Percentiles rank a stretch among this genome's conserved stretches.
These are phyloP conservation scores for Trochalopteron elliotii DNA, from an alignment of 2,113 vertebrate genomes.

Conservation along the genomic window DNA sequence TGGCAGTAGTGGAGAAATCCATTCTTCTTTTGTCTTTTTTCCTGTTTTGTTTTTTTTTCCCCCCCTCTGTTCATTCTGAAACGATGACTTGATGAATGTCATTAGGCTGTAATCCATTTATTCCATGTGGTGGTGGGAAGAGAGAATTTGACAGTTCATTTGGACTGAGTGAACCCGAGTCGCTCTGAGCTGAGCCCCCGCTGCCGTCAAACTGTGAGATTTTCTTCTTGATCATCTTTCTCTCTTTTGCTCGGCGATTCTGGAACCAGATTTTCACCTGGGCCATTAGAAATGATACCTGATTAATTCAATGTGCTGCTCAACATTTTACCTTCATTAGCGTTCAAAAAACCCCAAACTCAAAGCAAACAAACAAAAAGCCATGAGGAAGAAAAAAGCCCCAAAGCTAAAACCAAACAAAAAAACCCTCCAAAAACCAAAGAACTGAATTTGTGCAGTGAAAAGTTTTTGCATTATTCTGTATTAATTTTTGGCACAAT, in stretches of 20 bases:
- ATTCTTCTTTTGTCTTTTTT: neutral
- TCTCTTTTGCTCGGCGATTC: constrained; percentile 91
- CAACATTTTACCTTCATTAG: no score
- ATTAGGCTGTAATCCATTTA: constrained; percentile 84
- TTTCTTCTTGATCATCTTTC: constrained; percentile 94
- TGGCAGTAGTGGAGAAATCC: neutral
- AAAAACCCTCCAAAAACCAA: neutral
- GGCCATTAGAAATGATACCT: neutral
- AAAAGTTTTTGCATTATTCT: neutral
- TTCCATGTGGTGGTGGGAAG: constrained; percentile 77
- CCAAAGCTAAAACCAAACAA: neutral
- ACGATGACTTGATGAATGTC: constrained; percentile 88
- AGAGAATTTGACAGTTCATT: constrained; percentile 82
- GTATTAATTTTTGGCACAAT: neutral
- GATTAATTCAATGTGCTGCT: neutral
- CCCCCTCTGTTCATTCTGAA: constrained; percentile 72
- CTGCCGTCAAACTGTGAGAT: constrained; percentile 89
- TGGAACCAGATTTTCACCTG: constrained; percentile 98
- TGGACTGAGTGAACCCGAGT: constrained; percentile 91
- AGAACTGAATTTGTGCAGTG: neutral
- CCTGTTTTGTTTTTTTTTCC: neutral
- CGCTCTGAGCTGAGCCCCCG: constrained; percentile 86
- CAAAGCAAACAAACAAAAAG: neutral
- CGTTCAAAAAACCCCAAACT: neutral
- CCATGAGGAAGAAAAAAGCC: neutral